Base-by-base conservation (phyloP, 2,888 invertebrate genomes). In the Hedya salicella region DNA sequence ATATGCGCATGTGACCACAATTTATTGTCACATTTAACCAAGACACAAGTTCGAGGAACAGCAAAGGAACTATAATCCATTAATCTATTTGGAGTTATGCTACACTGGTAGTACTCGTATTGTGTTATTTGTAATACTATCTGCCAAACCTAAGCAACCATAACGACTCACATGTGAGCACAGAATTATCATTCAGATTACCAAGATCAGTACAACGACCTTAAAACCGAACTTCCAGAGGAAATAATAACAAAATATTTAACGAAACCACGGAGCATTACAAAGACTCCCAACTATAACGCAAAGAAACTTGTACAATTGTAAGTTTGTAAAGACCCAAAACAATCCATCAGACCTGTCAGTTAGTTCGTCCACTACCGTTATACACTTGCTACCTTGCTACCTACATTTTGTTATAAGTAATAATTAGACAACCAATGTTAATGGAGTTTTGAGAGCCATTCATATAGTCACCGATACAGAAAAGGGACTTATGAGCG, bases 261-360 rank as follows among this genome's bases (percentile, higher is more conserved):
- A 42, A 36, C 36, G 17, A 21, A 32, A 44, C 42, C n/a, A 62
- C 48, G 39, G 50, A 49, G 32, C 66, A 52, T 44, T 42, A 44
- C 50, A 64, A 67, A 53, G n/a, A 68, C 17, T 62, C 56, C 44
- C n/a, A 69, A 65, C n/a, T n/a, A n/a, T n/a, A n/a, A n/a, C n/a
- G n/a, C n/a, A n/a, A n/a, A n/a, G 64, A 42, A 68, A 53, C 60
- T 46, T 53, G 39, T 49, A 48, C 50, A 49, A 50, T 42, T 48
- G 25, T 54, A 36, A 53, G 64, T 70, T 68, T n/a, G 70, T 68
- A 49, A 67, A 64, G 49, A 60, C 65, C 69, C 66, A 64, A 70
- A 74, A 69, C 69, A 69, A 75, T 75, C 75, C 69, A 75, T 75
- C 75, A 75, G 67, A 17, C 63, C 62, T 68, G 67, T 59, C 57